These are phyloP conservation scores for Aleiodes sp. DNA, from an alignment of 1,140 invertebrate genomes.

Conservation along the genomic window DNA sequence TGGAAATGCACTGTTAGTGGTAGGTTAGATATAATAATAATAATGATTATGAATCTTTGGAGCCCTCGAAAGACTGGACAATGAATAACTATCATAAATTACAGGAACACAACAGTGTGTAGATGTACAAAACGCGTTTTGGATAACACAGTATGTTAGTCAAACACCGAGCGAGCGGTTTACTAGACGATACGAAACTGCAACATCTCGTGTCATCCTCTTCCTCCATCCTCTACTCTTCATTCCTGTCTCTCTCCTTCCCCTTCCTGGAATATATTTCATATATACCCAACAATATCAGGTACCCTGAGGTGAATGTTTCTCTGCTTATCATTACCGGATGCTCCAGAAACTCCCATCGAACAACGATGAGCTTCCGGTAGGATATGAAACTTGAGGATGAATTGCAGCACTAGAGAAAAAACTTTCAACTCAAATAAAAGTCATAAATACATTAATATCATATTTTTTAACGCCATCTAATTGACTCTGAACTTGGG, in stretches of 20 bases:
- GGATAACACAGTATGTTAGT: conserved; percentile 28
- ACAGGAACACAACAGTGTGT: conserved; percentile 32
- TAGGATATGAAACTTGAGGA: conserved; percentile 7
- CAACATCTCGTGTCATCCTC: conserved; percentile 8
- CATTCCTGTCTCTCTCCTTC: background rate
- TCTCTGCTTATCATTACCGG: conserved; percentile 28
- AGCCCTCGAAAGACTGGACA: conserved; percentile 9
- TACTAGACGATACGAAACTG: conserved; percentile 24
- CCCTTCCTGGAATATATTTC: conserved; percentile 8
- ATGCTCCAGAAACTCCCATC: conserved; percentile 29
- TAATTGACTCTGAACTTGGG: too few species aligned
- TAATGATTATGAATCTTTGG: conserved; percentile 35
- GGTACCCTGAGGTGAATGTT: conserved; percentile 13
- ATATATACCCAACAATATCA: background rate
- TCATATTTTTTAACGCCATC: background rate
- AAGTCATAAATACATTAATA: background rate
- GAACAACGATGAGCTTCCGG: conserved; percentile 34
- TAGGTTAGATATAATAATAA: conserved; percentile 32
- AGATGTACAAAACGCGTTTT: conserved; percentile 35
- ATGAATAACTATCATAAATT: conserved; percentile 35
- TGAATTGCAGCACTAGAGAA: background rate
- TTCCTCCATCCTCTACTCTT: background rate
- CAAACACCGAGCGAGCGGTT: conserved; percentile 8
- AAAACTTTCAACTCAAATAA: background rate
- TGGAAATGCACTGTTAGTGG: too few species aligned